These are phyloP conservation scores for Lasiurus cinereus DNA, from an alignment of 2,113 vertebrate species.

Conservation along the genomic window DNA sequence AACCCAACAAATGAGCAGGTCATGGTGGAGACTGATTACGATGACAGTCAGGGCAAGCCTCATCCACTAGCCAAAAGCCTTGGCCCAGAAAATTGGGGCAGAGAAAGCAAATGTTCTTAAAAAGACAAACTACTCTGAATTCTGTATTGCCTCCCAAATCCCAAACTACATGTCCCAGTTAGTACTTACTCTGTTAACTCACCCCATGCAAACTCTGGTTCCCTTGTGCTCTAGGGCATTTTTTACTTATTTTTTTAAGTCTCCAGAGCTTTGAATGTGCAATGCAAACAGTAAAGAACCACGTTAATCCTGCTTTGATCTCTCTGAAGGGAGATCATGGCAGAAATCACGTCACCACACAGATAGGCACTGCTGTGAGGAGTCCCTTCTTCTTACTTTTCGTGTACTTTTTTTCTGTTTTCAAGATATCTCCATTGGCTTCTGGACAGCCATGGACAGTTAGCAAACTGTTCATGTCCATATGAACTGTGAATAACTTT, in stretches of 20 bases:
- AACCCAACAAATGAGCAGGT: constrained; percentile 63
- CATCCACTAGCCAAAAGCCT: constrained; percentile 34
- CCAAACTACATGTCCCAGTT: constrained; percentile 58
- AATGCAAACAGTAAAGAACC: constrained; percentile 46
- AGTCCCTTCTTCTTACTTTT: not conserved
- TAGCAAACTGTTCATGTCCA: constrained; percentile 68
- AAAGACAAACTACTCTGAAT: constrained; percentile 17
- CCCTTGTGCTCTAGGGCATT: constrained; percentile 25
- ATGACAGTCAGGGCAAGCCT: constrained; percentile 55
- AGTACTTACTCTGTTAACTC: not conserved
- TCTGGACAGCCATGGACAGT: constrained; percentile 48
- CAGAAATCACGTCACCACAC: constrained; percentile 48
- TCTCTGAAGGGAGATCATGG: constrained; percentile 60
- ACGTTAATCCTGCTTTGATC: constrained; percentile 71
- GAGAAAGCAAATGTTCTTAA: constrained; percentile 7
- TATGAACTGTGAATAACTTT: constrained; percentile 29
- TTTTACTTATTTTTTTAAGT: not conserved
- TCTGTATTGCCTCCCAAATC: constrained; percentile 27
- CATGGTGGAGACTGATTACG: constrained; percentile 60
- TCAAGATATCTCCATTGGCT: not conserved
- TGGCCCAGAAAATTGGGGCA: constrained; percentile 41
- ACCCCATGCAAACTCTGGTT: not conserved
- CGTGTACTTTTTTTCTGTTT: not conserved
- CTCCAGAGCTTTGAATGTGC: constrained; percentile 20
- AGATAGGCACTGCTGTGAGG: constrained; percentile 23